These are phyloP conservation scores for Cephalopterus ornatus DNA, from an alignment of 2,113 vertebrate genomes.

Conservation along the genomic window DNA sequence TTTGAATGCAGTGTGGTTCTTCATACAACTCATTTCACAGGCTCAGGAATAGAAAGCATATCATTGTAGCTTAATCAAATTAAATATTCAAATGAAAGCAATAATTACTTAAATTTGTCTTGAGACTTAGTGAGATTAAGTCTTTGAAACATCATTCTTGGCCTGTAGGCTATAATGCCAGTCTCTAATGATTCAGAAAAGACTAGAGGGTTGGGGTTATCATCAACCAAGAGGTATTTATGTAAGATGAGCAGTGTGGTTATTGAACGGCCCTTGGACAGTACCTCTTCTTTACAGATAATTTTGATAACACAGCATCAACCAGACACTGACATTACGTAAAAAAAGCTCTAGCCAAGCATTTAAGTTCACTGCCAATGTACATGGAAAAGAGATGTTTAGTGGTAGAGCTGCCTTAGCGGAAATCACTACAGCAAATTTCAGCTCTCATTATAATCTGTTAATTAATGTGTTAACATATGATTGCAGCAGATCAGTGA, in stretches of 20 bases:
- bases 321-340: background rate
- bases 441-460: slow-evolving; percentile 33
- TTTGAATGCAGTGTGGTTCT: background rate
- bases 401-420: background rate
- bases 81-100: slow-evolving; percentile 68
- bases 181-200: slow-evolving; percentile 29
- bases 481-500: background rate
- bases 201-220: background rate
- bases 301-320: background rate
- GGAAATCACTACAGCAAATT: slow-evolving; percentile 2
- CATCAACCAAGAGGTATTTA: slow-evolving; percentile 26
- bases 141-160: slow-evolving; percentile 61
- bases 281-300: background rate
- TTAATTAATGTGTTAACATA: slow-evolving; percentile 38
- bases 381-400: background rate
- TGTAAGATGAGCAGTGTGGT: background rate
- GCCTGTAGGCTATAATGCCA: slow-evolving; percentile 48
- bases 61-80: slow-evolving; percentile 55
- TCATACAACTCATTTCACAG: background rate
- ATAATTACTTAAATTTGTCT: slow-evolving; percentile 66
- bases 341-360: background rate
- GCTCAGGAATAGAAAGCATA: slow-evolving; percentile 32
- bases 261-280: background rate
- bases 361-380: background rate
- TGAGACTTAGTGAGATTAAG: slow-evolving; percentile 62